Percentiles rank a stretch among this genome's conserved stretches.
phyloP scores from a whole-genome alignment of 1,140 invertebrate genomes.

The Papilio polyxenes region DNA sequence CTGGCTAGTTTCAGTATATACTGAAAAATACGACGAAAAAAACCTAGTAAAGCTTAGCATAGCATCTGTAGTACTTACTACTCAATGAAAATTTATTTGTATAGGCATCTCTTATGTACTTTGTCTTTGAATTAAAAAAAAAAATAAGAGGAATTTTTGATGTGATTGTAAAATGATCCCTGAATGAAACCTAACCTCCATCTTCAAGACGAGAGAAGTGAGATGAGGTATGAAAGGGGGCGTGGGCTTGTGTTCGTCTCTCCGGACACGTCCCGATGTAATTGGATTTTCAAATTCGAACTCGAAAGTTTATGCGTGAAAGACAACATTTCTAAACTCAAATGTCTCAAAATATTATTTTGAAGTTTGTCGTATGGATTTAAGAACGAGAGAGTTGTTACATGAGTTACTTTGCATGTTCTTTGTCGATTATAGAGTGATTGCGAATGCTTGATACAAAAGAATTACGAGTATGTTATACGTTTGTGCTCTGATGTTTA shows the following conservation, averaged over 20 bases:
- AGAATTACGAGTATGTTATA: no score
- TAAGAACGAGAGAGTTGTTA: slow-evolving; percentile 7
- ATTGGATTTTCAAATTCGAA: slow-evolving; percentile 36
- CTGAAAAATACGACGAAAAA: no score
- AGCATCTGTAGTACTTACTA: no score
- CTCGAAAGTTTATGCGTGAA: slow-evolving; percentile 23
- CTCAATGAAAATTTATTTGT: neutral
- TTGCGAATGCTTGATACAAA: neutral
- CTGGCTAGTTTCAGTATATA: no score
- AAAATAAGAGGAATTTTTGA: neutral
- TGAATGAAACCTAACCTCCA: neutral
- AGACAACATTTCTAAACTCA: neutral
- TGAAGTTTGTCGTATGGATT: slow-evolving; percentile 3
- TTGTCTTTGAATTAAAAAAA: neutral
- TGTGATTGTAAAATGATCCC: neutral
- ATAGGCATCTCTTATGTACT: neutral
- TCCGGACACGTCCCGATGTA: slow-evolving; percentile 28
- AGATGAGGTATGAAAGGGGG: neutral
- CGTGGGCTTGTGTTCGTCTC: neutral
- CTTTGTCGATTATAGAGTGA: neutral
- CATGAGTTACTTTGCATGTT: neutral
- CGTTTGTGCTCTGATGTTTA: neutral
- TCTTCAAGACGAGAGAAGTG: neutral
- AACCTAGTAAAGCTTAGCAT: no score
- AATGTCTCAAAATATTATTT: slow-evolving; percentile 30